Base-by-base conservation (phyloP, 2,113 vertebrate species). In the Callocephalon fimbriatum region DNA sequence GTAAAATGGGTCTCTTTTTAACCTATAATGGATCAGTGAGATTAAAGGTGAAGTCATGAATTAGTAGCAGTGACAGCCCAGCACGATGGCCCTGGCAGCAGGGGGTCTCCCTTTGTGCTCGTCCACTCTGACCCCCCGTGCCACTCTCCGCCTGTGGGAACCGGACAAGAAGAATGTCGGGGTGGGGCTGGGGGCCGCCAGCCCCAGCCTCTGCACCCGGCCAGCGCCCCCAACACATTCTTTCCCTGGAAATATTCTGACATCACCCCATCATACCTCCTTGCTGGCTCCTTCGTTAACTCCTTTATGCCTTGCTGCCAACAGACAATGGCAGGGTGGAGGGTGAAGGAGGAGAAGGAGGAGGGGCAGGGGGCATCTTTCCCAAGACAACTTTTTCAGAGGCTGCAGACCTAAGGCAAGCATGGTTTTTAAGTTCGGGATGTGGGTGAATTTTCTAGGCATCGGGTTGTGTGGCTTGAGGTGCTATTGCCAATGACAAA, bases 31-130 rank as follows among this genome's bases (percentile, higher is more conserved):
- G 97, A 98, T 97, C 98, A 96, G 95, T 29, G 93, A 97, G 98
- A 98, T 98, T 98, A 98, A 98, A 98, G 98, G 98, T 98, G 98
- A 97, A 97, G 98, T 96, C 97, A 95, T 98, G 98, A 98, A 98
- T 98, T 96, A 98, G 97, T 85, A 92, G 96, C 95, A 97, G 98
- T 98, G 98, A 98, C 98, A 97, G 98, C 97, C 92, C 96, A 96
- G 98, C 97, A 96, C 97, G 97, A 94, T 95, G 97, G 97, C 96
- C 96, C 63, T 93, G 59, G 92, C 97, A 91, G 98, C 97, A 96
- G 98, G 98, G 98, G 95, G 97, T 95, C 97, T 91, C 96, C 95
- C 97, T 97, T 98, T 98, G 98, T 98, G 94, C 96, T 97, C 96
- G 92, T 97, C 98, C 96, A 95, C 97, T 98, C 97, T 98, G 98